phyloP scores from a whole-genome alignment of 2,113 vertebrate genomes.

The Leptosomus discolor region DNA sequence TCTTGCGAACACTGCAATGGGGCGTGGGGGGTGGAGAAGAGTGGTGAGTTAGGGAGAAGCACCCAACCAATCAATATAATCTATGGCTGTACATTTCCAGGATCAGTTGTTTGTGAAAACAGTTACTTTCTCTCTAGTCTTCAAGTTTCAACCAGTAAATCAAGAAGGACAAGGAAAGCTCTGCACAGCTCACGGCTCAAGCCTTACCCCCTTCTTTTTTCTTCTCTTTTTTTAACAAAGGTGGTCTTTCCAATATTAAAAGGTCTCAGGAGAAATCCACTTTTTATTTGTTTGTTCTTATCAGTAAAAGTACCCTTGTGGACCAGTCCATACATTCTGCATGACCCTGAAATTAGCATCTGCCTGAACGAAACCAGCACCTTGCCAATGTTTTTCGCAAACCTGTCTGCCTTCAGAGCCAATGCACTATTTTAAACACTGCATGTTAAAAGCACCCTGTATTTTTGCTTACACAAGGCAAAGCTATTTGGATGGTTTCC shows the following conservation, averaged over 20 bases:
- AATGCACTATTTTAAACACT: not conserved
- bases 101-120: not conserved
- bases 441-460: not conserved
- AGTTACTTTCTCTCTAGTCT: not conserved
- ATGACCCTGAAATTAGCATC: not conserved
- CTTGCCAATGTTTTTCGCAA: not conserved
- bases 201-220: too few relatives aligned
- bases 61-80: not conserved
- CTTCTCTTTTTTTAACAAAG: not conserved
- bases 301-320: not conserved
- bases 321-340: not conserved
- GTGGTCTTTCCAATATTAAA: not conserved
- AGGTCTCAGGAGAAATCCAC: not conserved
- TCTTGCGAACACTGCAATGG: not conserved
- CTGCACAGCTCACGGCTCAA: not conserved
- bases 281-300: too few relatives aligned
- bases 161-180: not conserved
- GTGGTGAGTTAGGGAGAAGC: not conserved
- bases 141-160: not conserved
- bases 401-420: not conserved
- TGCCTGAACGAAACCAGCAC: not conserved
- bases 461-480: not conserved
- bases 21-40: accelerated
- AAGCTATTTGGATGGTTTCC: not conserved
- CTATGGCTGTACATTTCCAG: not conserved